phyloP scores from a whole-genome alignment of 2,888 invertebrate genomes.

The Mamestra brassicae region DNA sequence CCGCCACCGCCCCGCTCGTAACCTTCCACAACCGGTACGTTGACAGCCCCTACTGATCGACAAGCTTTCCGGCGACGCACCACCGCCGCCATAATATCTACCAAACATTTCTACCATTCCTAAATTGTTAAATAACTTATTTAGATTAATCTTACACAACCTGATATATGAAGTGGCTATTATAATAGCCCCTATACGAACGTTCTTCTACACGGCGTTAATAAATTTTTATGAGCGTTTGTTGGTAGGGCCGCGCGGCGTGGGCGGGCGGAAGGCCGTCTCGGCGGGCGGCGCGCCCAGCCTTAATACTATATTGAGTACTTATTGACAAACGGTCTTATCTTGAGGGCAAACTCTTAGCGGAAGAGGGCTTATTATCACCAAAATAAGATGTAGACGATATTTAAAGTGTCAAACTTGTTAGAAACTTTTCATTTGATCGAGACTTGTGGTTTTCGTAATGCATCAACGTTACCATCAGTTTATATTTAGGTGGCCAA shows the following conservation, averaged over 20 bases:
- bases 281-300: constrained; percentile 71
- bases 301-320: constrained; percentile 73
- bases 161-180: constrained; percentile 21
- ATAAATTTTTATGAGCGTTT: constrained; percentile 75
- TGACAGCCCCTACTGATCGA: constrained; percentile 83
- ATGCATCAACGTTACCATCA: constrained; percentile 44
- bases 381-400: constrained; percentile 34
- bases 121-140: constrained; percentile 50
- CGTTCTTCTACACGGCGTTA: constrained; percentile 64
- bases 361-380: constrained; percentile 48
- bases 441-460: constrained; percentile 33
- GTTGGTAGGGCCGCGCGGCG: constrained; percentile 69
- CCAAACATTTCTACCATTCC: constrained; percentile 54
- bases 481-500: constrained; percentile 65
- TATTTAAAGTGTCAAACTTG: constrained; percentile 29
- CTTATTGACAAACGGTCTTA: constrained; percentile 72
- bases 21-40: constrained; percentile 87
- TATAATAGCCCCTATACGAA: constrained; percentile 58
- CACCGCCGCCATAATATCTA: constrained; percentile 61
- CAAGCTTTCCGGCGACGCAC: constrained; percentile 74
- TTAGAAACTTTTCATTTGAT: constrained; percentile 38
- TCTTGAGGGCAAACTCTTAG: constrained; percentile 67
- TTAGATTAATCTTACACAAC: constrained; percentile 23
- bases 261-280: constrained; percentile 76
- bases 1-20: constrained; percentile 82